phyloP scores from a whole-genome alignment of 2,888 invertebrate genomes.

The Drosophila longiperda region DNA sequence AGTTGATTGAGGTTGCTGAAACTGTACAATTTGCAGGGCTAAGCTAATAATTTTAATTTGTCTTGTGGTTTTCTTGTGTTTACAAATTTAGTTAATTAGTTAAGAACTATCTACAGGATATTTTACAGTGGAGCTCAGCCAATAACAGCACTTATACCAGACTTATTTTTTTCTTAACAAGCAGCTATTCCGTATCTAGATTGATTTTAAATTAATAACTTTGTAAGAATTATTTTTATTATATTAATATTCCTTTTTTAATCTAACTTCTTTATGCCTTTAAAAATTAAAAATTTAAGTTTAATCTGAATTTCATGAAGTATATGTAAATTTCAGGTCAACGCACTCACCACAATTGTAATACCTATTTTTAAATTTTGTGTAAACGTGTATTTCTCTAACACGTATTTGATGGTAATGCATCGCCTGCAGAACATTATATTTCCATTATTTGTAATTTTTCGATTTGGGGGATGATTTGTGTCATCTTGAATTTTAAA shows the following conservation, averaged over 20 bases:
- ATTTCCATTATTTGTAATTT: constrained; percentile 57
- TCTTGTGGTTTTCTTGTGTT: not conserved
- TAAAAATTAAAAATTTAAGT: not conserved
- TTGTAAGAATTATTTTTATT: not conserved
- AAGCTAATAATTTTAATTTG: not conserved
- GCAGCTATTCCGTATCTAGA: not conserved
- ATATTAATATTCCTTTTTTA: too few species aligned
- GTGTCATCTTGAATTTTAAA: constrained; percentile 53
- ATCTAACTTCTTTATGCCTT: too few species aligned
- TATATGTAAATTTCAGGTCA: not conserved
- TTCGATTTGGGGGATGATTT: constrained; percentile 65
- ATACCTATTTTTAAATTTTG: not conserved
- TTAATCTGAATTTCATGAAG: not conserved
- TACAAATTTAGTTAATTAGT: not conserved
- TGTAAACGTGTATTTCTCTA: not conserved
- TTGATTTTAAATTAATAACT: not conserved
- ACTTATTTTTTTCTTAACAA: not conserved
- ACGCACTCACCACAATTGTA: not conserved
- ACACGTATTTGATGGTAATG: not conserved
- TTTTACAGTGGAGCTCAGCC: not conserved
- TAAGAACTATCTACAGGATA: not conserved
- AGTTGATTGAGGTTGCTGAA: not conserved
- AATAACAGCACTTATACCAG: not conserved
- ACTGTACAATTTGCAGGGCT: not conserved
- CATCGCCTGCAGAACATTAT: constrained; percentile 54